Evolutionary conservation across 2,113 vertebrate species (phyloP).

Genomic region (Ardeotis arabs): DNA sequence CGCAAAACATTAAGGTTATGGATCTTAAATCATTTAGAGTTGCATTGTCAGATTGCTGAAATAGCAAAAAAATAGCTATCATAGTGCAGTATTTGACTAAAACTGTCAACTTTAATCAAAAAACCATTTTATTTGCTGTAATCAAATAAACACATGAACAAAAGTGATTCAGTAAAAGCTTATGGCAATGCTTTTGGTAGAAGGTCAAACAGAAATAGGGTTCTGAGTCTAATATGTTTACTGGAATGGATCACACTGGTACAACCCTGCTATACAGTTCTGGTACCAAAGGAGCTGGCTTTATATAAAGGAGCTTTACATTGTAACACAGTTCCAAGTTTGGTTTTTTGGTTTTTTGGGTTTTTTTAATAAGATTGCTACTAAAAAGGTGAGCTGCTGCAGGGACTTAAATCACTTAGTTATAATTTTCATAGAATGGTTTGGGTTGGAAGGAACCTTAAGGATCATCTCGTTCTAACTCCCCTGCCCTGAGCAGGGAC

Average conservation of each 20-base stretch:
- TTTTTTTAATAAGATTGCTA: background rate
- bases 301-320: background rate
- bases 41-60: slow-evolving; percentile 44
- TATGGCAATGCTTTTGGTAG: background rate
- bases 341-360: background rate
- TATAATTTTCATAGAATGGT: too few species aligned
- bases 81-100: background rate
- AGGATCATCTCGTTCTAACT: too few species aligned
- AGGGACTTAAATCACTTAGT: background rate
- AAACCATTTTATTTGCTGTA: slow-evolving; percentile 21
- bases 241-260: background rate
- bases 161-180: background rate
- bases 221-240: background rate
- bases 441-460: too few species aligned
- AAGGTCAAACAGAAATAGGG: background rate
- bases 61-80: background rate
- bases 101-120: slow-evolving; percentile 42
- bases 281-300: background rate
- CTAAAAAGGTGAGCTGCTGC: background rate
- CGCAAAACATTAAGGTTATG: background rate
- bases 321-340: background rate
- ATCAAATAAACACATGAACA: slow-evolving; percentile 12
- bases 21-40: slow-evolving; percentile 11
- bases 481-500: too few species aligned
- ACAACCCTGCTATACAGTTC: background rate